Percentiles rank a stretch among this genome's conserved stretches.
Conservation (phyloP, 1,140 invertebrate species). For the Hycleus cichorii region DNA sequence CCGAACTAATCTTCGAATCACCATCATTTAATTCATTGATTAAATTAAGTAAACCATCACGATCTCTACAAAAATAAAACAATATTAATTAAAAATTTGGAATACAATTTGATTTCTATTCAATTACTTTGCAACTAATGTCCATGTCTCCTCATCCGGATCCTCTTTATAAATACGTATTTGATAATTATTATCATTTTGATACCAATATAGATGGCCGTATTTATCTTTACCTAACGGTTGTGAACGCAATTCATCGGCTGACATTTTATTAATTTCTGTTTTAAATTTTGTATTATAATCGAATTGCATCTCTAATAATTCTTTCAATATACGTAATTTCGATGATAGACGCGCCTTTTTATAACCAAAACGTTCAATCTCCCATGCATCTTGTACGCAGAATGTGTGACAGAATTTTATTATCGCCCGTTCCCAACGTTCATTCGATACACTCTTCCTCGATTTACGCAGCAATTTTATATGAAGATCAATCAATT, state of each 20-base stretch:
- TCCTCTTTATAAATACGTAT: conserved; percentile 90
- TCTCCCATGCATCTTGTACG: conserved; percentile 90
- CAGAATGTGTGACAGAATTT: conserved; percentile 88
- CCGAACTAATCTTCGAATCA: conserved; percentile 48
- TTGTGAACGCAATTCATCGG: conserved; percentile 70
- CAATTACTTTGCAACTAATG: conserved; percentile 77
- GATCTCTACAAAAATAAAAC: conserved; percentile 18
- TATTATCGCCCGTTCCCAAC: conserved; percentile 83
- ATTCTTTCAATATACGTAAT: conserved; percentile 78
- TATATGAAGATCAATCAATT: conserved; percentile 78
- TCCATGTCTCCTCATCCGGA: conserved; percentile 92
- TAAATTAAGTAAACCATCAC: conserved; percentile 65
- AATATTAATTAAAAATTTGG: not conserved
- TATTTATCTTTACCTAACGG: conserved; percentile 85
- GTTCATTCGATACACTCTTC: conserved; percentile 70
- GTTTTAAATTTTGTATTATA: conserved; percentile 88
- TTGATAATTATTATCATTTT: conserved; percentile 82
- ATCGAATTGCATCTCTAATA: conserved; percentile 93
- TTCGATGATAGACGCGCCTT: conserved; percentile 83
- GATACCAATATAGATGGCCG: conserved; percentile 89
- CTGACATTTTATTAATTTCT: conserved; percentile 75
- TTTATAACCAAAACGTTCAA: conserved; percentile 93
- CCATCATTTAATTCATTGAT: conserved; percentile 65
- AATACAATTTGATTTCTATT: not conserved
- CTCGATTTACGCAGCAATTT: conserved; percentile 81